phyloP scores from a whole-genome alignment of 2,888 invertebrate genomes.

The Epistrophe grossulariae region DNA sequence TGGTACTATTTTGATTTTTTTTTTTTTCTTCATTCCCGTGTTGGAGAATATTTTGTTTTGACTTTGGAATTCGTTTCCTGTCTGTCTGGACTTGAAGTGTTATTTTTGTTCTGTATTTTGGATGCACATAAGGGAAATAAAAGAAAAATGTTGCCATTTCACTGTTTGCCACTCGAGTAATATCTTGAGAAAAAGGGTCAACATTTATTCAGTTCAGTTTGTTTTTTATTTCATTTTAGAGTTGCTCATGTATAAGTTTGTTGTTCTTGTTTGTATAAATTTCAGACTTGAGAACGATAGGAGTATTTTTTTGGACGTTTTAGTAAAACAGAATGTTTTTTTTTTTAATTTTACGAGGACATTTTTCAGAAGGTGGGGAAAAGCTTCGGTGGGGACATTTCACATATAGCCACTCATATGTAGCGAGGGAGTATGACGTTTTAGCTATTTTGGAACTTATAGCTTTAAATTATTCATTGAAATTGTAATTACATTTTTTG shows the following conservation, averaged over 20 bases:
- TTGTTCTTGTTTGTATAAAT: not conserved
- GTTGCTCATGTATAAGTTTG: not conserved
- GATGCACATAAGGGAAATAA: not conserved
- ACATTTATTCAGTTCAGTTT: slow-evolving; percentile 40
- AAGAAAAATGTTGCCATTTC: slow-evolving; percentile 6
- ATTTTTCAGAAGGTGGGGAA: not conserved
- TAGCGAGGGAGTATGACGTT: not conserved
- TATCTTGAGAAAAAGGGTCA: slow-evolving; percentile 53
- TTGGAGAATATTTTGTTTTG: not conserved
- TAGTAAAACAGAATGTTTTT: not conserved
- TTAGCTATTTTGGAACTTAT: not conserved
- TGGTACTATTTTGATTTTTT: not conserved
- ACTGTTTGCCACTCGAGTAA: slow-evolving; percentile 33
- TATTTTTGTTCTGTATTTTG: not conserved
- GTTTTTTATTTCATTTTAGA: slow-evolving; percentile 30
- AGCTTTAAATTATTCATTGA: too few relatives aligned
- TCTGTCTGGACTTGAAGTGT: slow-evolving; percentile 13
- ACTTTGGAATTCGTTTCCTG: not conserved
- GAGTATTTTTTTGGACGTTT: not conserved
- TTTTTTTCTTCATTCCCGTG: not conserved
- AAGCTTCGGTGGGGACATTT: not conserved
- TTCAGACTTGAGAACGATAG: not conserved
- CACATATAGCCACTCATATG: not conserved
- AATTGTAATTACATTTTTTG: too few relatives aligned
- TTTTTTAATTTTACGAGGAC: too few relatives aligned